Percentiles rank a stretch among this genome's conserved stretches.
These are phyloP conservation scores for Aphelinus atriplicis DNA, from an alignment of 1,140 invertebrate genomes.

Conservation along the genomic window DNA sequence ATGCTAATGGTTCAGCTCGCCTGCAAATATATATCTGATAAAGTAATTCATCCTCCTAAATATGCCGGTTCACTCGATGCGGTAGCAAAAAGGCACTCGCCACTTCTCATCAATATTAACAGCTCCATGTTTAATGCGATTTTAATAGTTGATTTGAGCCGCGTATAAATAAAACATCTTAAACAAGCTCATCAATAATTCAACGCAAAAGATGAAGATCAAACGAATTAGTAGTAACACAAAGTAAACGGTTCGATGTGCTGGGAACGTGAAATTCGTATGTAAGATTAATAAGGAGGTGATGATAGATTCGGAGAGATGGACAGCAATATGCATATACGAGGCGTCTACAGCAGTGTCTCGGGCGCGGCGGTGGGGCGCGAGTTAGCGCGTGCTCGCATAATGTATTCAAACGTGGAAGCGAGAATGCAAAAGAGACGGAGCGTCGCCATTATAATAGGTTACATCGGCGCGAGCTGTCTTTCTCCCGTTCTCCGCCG, in stretches of 20 bases:
- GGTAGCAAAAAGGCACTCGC: not conserved
- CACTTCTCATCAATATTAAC: not conserved
- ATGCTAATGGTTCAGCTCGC: no score
- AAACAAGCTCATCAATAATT: conserved; percentile 22
- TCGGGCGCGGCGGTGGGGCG: not conserved
- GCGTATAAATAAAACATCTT: not conserved
- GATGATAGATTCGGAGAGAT: conserved; percentile 10
- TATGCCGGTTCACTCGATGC: not conserved
- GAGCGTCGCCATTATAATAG: conserved; percentile 25
- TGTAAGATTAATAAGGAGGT: conserved; percentile 24
- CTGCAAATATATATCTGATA: no score
- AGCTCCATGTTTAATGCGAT: not conserved
- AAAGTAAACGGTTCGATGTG: not conserved
- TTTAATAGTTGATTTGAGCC: not conserved
- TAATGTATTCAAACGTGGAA: conserved; percentile 26
- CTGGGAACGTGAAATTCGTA: not conserved
- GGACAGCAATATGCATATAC: no score
- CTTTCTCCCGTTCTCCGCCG: not conserved
- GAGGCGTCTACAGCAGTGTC: no score
- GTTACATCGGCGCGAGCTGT: not conserved
- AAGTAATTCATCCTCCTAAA: no score
- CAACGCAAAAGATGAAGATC: conserved; percentile 5
- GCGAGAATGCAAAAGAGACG: conserved; percentile 30
- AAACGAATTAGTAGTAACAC: not conserved
- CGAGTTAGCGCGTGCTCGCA: no score